Percentiles rank a stretch among this genome's conserved stretches.
Conservation (phyloP, 2,797 vertebrate genomes). For the Sebastes minor region DNA sequence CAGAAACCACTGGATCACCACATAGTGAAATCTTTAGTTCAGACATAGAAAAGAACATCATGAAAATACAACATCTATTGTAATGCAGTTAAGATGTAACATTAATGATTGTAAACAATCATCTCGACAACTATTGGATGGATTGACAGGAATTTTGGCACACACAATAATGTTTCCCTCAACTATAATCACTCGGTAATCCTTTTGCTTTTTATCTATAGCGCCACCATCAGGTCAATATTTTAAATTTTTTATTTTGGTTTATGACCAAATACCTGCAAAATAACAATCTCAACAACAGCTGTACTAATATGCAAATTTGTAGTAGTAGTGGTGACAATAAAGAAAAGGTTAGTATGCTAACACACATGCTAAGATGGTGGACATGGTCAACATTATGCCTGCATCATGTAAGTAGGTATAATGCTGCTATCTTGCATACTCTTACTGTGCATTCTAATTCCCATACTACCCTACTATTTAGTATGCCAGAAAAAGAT, state of each 20-base stretch:
- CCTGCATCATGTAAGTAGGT: too few relatives aligned
- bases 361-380: too few relatives aligned
- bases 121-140: neutral
- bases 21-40: neutral
- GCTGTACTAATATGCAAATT: neutral
- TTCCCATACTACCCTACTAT: too few relatives aligned
- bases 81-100: too few relatives aligned
- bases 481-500: too few relatives aligned
- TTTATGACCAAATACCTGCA: neutral
- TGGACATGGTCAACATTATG: too few relatives aligned
- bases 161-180: neutral
- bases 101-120: too few relatives aligned
- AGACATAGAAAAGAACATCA: neutral
- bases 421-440: too few relatives aligned
- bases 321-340: neutral
- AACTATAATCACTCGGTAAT: neutral
- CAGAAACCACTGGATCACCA: constrained; percentile 8
- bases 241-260: neutral
- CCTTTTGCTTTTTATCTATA: neutral
- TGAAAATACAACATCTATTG: neutral
- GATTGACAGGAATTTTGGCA: neutral
- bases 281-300: neutral
- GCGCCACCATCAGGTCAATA: neutral
- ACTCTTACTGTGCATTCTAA: too few relatives aligned
- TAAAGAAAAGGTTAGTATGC: neutral